These are phyloP conservation scores for Cynoglossus semilaevis DNA, from an alignment of 2,113 vertebrate genomes.

Conservation along the genomic window DNA sequence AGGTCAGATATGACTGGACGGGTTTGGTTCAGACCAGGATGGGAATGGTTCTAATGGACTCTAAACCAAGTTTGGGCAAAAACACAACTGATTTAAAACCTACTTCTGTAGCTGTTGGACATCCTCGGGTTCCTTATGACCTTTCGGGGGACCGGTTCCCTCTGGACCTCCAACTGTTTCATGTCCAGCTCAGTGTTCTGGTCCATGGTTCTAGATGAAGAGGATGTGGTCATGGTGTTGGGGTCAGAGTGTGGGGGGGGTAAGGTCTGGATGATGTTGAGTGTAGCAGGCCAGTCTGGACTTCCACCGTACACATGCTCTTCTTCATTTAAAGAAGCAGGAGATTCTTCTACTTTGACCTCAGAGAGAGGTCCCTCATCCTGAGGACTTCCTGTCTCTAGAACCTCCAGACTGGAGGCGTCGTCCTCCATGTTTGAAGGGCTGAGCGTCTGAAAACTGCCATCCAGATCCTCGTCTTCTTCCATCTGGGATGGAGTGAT, in stretches of 20 bases:
- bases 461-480: not conserved
- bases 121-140: too few relatives aligned
- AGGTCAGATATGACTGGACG: too few relatives aligned
- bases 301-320: not conserved
- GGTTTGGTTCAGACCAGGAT: too few relatives aligned
- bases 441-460: not conserved
- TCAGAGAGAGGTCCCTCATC: not conserved
- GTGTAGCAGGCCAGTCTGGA: not conserved
- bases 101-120: too few relatives aligned
- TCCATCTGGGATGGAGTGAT: slow-evolving; percentile 22
- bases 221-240: not conserved
- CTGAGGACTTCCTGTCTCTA: not conserved
- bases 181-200: slow-evolving; percentile 14
- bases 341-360: not conserved
- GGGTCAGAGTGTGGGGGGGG: not conserved
- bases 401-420: not conserved
- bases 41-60: too few relatives aligned
- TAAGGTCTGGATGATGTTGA: not conserved
- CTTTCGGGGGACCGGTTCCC: not conserved
- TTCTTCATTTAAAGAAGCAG: not conserved
- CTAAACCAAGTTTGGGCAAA: too few relatives aligned
- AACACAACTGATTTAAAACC: too few relatives aligned
- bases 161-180: slow-evolving; percentile 9
- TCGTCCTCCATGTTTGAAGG: not conserved
- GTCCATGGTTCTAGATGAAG: not conserved